Evolutionary conservation across 2,888 invertebrate genomes (phyloP), one percentile per base, ranked within the genome.

Genomic region (Drosophila neotestacea): DNA sequence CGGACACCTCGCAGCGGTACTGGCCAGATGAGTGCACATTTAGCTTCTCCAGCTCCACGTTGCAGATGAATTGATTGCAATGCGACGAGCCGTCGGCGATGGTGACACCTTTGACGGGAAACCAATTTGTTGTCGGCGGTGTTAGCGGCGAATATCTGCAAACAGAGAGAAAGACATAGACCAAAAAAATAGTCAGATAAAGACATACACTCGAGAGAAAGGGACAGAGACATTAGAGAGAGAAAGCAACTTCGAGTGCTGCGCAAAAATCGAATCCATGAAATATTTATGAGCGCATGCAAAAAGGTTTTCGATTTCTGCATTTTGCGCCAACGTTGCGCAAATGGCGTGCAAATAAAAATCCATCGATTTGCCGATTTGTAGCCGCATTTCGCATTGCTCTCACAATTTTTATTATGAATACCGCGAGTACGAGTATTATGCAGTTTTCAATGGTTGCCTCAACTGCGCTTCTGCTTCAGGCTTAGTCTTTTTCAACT

Each of bases 1-100:
- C 94, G 72, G 95, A 95, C 50, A 95, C 94, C 89, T 95, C 95
- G 88, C 95, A 95, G 58, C 94, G 92, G 90, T 94, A 95, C 39
- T 94, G 93, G 13, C 95, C 95, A 30, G 91, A 91, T 56, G 93
- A 92, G 64, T 90, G 84, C 70, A 82, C 81, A 67, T 89, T 92
- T 36, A 93, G 85, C 67, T 91, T 90, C 78, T 92, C 91, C 74
- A 93, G 81, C 76, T 92, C 92, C 62, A 93, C 91, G 74, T 91
- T 92, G 78, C 93, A 93, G 72, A 92, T 91, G 84, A 91, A 91
- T 89, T 92, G 91, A 88, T 93, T 92, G 88, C 93, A 93, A 79
- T 91, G 91, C 77, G 90, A 91, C 70, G 92, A 91, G 70, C 91
- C 90, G 56, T 90, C 91, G 72, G 91, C 90, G 66, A 92, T 91